Percentiles rank a stretch among this genome's conserved stretches.
These are phyloP conservation scores for Kryptolebias marmoratus DNA, from an alignment of 2,113 vertebrate genomes.

Conservation along the genomic window DNA sequence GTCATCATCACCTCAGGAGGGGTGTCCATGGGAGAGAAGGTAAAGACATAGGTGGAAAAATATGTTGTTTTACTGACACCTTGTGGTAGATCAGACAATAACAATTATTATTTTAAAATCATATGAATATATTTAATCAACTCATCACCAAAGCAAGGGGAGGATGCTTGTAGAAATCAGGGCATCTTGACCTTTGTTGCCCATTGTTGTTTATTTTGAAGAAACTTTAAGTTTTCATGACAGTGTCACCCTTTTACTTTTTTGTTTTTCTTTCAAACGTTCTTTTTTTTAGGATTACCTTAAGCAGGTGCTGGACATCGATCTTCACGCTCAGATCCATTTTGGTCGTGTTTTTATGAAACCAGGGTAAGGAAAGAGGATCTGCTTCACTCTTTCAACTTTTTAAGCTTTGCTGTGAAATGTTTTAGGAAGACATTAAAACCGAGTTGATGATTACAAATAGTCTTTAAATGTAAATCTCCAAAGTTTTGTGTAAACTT, in stretches of 20 bases:
- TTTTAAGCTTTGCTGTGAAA: background rate
- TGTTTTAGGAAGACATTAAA: background rate
- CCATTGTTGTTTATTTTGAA: too few species aligned
- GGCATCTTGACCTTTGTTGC: too few species aligned
- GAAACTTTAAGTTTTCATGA: background rate
- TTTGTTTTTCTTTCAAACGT: background rate
- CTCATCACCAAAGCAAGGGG: background rate
- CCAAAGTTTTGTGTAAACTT: background rate
- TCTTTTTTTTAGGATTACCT: slow-evolving; percentile 92
- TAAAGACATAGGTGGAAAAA: slow-evolving; percentile 45
- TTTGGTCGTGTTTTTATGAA: slow-evolving; percentile 99
- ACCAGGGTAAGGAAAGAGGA: slow-evolving; percentile 89
- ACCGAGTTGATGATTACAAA: background rate
- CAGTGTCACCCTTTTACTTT: background rate
- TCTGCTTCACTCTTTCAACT: background rate
- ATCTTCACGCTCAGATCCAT: slow-evolving; percentile 99
- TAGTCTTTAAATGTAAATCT: background rate
- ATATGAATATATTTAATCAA: background rate
- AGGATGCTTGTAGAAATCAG: too few species aligned
- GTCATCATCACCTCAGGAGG: slow-evolving; percentile 99
- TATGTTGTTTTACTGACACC: slow-evolving; percentile 66
- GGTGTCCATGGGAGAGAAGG: slow-evolving; percentile 99
- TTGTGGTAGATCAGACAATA: slow-evolving; percentile 42
- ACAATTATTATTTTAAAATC: background rate
- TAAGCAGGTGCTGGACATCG: slow-evolving; percentile 99